Percentiles rank a stretch among this genome's conserved stretches.
These are phyloP conservation scores for Pantherophis alleghaniensis DNA, from an alignment of 2,797 vertebrate genomes.

Conservation along the genomic window DNA sequence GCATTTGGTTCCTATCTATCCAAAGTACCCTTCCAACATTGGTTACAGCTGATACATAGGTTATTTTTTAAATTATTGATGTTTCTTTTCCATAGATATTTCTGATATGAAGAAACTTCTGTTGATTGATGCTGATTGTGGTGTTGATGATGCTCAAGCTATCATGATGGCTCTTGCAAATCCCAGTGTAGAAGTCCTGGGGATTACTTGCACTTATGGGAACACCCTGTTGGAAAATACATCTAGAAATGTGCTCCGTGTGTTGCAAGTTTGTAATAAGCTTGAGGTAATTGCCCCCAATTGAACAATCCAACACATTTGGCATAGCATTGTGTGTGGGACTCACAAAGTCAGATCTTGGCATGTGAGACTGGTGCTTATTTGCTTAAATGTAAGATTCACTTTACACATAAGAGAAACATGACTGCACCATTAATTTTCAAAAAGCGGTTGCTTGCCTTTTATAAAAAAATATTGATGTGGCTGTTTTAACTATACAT, in stretches of 20 bases:
- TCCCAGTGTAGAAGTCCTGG: conserved; percentile 35
- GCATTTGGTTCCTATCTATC: neutral
- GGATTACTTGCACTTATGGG: conserved; percentile 34
- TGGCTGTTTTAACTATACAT: neutral
- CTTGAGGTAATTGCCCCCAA: conserved; percentile 6
- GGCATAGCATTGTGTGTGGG: neutral
- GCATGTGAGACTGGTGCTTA: neutral
- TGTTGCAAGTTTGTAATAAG: conserved; percentile 45
- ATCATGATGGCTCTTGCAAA: conserved; percentile 52
- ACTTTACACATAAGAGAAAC: neutral
- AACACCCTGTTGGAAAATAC: conserved; percentile 43
- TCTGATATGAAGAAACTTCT: conserved; percentile 58
- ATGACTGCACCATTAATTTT: neutral
- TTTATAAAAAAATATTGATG: neutral
- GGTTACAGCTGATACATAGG: neutral
- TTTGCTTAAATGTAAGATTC: neutral
- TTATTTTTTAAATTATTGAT: neutral
- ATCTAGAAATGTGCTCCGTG: conserved; percentile 45
- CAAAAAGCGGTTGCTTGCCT: neutral
- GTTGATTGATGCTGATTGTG: conserved; percentile 71
- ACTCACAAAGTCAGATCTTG: too few species aligned
- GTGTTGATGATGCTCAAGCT: conserved; percentile 76
- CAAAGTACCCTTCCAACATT: too few species aligned
- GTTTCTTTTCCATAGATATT: neutral
- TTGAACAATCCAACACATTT: neutral